Conservation (phyloP, 2,113 vertebrate genomes). For the Oryzias celebensis region DNA sequence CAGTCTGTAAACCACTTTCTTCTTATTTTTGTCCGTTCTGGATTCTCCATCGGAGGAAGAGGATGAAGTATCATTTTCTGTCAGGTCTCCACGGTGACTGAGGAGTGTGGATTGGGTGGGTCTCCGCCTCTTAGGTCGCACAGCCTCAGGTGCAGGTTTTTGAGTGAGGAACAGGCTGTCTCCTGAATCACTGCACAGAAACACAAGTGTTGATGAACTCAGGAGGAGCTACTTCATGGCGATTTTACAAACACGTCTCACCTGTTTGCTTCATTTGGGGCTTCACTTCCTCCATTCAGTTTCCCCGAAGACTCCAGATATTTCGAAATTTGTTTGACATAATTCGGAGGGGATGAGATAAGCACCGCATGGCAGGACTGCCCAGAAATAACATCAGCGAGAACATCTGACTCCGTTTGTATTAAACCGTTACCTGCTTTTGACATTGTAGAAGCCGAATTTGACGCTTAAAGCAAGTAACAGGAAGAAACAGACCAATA, state of each 20-base stretch:
- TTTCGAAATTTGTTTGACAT: constrained; percentile 10
- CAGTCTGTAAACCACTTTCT: neutral
- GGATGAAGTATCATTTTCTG: neutral
- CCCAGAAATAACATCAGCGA: neutral
- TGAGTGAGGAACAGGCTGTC: constrained; percentile 76
- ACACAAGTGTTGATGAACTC: neutral
- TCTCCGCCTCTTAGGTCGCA: constrained; percentile 5
- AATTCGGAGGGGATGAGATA: neutral
- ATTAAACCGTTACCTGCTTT: neutral
- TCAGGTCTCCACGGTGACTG: neutral
- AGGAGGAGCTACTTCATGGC: neutral
- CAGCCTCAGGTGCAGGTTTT: constrained; percentile 12
- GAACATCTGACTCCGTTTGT: neutral
- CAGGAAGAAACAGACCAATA: too few relatives aligned
- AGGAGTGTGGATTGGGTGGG: accelerated
- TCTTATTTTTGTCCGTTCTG: neutral
- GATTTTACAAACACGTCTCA: constrained; percentile 13
- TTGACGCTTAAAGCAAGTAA: too few relatives aligned
- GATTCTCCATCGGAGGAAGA: neutral
- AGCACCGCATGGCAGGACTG: neutral
- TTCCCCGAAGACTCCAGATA: constrained; percentile 7
- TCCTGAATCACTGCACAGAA: constrained; percentile 68
- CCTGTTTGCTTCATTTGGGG: constrained; percentile 40
- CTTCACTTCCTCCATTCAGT: neutral
- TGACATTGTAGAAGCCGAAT: constrained; percentile 5